These are phyloP conservation scores for Heliconius hortense DNA, from an alignment of 2,888 invertebrate species.

Conservation along the genomic window DNA sequence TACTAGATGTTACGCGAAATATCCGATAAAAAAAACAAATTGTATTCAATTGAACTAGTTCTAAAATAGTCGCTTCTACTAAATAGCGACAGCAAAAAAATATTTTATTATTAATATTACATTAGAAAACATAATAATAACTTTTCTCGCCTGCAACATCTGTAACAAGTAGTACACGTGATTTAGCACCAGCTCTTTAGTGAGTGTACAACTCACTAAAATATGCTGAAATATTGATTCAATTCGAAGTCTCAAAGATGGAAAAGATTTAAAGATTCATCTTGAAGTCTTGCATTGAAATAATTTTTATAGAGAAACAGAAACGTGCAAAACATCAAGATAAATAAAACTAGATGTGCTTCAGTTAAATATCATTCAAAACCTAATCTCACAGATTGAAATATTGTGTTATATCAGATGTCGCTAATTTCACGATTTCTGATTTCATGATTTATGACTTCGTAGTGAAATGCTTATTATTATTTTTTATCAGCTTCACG, in stretches of 20 bases:
- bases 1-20: no score
- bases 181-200: neutral
- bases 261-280: slow-evolving; percentile 2
- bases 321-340: neutral
- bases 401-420: neutral
- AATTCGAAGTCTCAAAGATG: slow-evolving; percentile 5
- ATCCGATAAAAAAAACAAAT: no score
- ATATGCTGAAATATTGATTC: slow-evolving; percentile 3
- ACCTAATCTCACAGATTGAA: slow-evolving; percentile 1
- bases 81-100: no score
- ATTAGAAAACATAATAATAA: no score
- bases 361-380: neutral
- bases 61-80: no score
- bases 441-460: no score
- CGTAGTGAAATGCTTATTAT: neutral
- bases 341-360: neutral
- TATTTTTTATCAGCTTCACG: no score
- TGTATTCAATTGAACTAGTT: no score
- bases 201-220: neutral
- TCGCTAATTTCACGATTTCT: neutral
- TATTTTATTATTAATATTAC: no score
- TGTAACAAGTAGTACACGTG: no score
- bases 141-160: no score
- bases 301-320: neutral
- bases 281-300: neutral